Evolutionary conservation across 2,888 invertebrate genomes (phyloP).

Genomic region (Ctena decussata): DNA sequence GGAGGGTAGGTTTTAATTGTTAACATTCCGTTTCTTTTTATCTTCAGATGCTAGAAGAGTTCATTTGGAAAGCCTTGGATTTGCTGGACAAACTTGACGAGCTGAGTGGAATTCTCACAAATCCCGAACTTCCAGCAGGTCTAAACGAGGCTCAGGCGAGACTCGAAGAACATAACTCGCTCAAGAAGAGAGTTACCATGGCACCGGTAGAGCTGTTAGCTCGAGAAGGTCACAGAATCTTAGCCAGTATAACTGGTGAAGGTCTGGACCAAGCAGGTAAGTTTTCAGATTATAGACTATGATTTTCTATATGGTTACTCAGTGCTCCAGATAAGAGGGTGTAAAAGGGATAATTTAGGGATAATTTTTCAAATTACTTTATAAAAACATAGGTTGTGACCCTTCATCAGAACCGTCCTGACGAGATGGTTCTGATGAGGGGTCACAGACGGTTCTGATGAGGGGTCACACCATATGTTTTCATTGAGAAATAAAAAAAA

Average conservation of each 20-base stretch:
- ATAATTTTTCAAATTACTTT: too few relatives aligned
- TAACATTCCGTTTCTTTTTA: neutral
- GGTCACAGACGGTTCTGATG: too few relatives aligned
- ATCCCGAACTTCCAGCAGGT: constrained; percentile 98
- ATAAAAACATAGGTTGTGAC: too few relatives aligned
- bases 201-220: constrained; percentile 98
- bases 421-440: too few relatives aligned
- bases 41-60: constrained; percentile 94
- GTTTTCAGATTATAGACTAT: too few relatives aligned
- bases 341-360: too few relatives aligned
- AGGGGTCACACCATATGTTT: too few relatives aligned
- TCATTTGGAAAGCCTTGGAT: constrained; percentile 98
- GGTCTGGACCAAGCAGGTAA: constrained; percentile 59
- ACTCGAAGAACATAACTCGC: constrained; percentile 95
- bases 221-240: constrained; percentile 92
- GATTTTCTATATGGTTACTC: too few relatives aligned
- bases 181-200: constrained; percentile 97
- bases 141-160: constrained; percentile 96
- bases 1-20: too few relatives aligned
- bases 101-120: constrained; percentile 96
- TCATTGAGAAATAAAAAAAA: too few relatives aligned
- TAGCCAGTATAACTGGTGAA: constrained; percentile 87
- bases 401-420: too few relatives aligned
- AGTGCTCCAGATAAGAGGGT: too few relatives aligned
- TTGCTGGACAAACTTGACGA: constrained; percentile 97